phyloP scores from a whole-genome alignment of 2,113 vertebrate species.

The Tupaia chinensis region DNA sequence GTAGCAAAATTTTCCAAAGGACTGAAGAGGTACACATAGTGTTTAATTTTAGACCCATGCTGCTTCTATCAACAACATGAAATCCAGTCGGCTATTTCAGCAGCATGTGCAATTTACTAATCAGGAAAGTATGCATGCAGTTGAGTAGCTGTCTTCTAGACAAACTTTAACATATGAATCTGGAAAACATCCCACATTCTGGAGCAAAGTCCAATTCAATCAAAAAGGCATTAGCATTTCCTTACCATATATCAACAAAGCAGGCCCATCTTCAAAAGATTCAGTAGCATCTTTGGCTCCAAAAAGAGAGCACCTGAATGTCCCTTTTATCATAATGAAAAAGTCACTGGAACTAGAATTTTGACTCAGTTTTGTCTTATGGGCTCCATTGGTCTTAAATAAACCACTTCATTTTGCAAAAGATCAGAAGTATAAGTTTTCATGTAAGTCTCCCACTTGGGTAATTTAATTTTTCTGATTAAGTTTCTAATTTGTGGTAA shows the following conservation, averaged over 20 bases:
- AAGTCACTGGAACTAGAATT: not conserved
- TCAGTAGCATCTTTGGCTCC: slow-evolving; percentile 39
- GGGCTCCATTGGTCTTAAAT: not conserved
- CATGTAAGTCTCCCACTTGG: not conserved
- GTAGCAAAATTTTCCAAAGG: slow-evolving; percentile 35
- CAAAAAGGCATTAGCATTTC: slow-evolving; percentile 64
- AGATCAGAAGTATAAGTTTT: slow-evolving; percentile 7
- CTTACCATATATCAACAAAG: slow-evolving; percentile 54
- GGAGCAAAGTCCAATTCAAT: slow-evolving; percentile 59
- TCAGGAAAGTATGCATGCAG: slow-evolving; percentile 63
- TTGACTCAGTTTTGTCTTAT: not conserved
- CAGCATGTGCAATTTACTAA: slow-evolving; percentile 60
- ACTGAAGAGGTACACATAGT: slow-evolving; percentile 18
- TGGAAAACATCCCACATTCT: slow-evolving; percentile 65
- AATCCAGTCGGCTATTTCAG: slow-evolving; percentile 43
- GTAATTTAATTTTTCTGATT: not conserved
- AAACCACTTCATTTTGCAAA: slow-evolving; percentile 25
- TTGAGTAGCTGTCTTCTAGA: slow-evolving; percentile 61
- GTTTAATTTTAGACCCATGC: slow-evolving; percentile 32
- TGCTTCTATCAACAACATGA: slow-evolving; percentile 58
- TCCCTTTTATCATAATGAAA: slow-evolving; percentile 15
- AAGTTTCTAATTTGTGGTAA: slow-evolving; percentile 12
- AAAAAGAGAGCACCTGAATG: slow-evolving; percentile 18
- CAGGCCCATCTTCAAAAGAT: slow-evolving; percentile 39
- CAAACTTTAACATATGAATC: slow-evolving; percentile 58